phyloP scores from a whole-genome alignment of 2,797 vertebrate genomes.

The Nannoperca obscura region DNA sequence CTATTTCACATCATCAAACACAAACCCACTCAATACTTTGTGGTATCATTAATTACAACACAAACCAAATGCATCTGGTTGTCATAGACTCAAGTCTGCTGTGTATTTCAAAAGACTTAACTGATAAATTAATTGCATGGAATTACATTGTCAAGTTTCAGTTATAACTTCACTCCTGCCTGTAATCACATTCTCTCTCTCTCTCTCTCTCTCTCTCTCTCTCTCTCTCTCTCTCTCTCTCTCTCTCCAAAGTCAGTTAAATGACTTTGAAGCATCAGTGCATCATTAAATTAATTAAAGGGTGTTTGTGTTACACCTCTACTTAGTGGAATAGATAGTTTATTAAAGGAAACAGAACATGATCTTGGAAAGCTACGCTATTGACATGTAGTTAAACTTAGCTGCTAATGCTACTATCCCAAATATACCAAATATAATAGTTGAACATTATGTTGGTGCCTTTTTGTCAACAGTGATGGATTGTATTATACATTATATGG shows the following conservation, averaged over 20 bases:
- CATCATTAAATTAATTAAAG: constrained; percentile 8
- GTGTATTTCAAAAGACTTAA: neutral
- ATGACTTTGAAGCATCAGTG: neutral
- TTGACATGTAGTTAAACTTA: no score
- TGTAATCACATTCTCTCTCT: neutral
- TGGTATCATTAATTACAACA: neutral
- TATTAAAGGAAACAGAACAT: neutral
- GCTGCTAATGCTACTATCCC: neutral
- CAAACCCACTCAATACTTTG: neutral
- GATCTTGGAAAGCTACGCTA: neutral
- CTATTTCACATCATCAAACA: neutral
- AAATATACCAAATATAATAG: no score
- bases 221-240: neutral
- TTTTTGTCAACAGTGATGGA: neutral
- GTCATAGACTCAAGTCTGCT: neutral
- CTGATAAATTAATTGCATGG: neutral
- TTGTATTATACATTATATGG: neutral
- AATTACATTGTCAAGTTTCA: neutral
- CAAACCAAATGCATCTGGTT: neutral
- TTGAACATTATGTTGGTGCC: neutral
- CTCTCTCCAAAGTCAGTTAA: neutral
- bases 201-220: neutral
- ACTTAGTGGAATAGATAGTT: neutral
- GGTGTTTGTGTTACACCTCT: neutral
- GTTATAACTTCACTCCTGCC: neutral